Base-by-base conservation (phyloP, 2,888 invertebrate genomes). In the Diadegma fenestrale region DNA sequence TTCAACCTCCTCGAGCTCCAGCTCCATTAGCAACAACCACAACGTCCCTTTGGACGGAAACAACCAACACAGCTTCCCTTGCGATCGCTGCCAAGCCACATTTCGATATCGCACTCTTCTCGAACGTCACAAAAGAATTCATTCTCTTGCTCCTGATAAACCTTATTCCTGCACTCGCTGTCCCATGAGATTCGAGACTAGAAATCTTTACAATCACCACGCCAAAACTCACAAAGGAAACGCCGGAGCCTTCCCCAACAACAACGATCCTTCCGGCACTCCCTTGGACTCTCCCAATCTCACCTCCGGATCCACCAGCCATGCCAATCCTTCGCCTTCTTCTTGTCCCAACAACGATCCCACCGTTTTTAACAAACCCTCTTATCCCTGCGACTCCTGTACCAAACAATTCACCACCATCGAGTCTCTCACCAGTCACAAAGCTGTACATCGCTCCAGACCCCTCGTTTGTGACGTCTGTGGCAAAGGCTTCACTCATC, bases 401-500 rank as follows among this genome's bases (percentile, higher is more conserved):
- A 89, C 91, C 69, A 93, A 93, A 64, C 92, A 92, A 76, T 94
- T 94, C 78, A 88, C 91, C 7, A 93, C 89, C 37, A 80, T 89
- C 41, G 93, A 93, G 64, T 92, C 93, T 0, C 80, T 94, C 76
- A 92, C 92, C 19, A 92, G 91, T 48, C 94, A 94, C 85, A 94
- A 94, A 81, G 90, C 91, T 8, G 90, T 92, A 22, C 94, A 94
- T 61, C 89, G 92, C 22, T 92, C 92, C 33, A 89, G 94, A 17
- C 94, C 94, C 2, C 88, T 94, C n/a, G 93, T 94, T 5, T 94
- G 94, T 82, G 93, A 94, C 75, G 94, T 94, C 0, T 94, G 94
- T 80, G 94, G 94, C 80, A 94, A 94, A 73, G 93, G 94, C 22
- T 94, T 94, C 85, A 94, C 94, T 0, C 93, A 94, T 86, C 90